Base-by-base conservation (phyloP, 1,140 invertebrate genomes). In the Maniola jurtina region DNA sequence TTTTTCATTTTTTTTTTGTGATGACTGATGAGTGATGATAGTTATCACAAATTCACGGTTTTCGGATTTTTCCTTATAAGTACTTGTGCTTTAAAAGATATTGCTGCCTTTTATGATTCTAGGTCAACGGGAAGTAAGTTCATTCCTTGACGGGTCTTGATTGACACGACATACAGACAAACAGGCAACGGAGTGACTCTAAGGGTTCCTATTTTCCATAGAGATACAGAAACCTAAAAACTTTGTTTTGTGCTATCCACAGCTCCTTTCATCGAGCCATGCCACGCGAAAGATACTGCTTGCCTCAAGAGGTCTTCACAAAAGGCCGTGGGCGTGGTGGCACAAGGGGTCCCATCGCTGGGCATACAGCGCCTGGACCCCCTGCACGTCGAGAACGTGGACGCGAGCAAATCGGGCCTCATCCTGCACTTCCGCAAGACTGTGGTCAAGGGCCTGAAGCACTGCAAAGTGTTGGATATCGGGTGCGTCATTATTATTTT, bases 361-460 rank as follows among this genome's bases (percentile, higher is more conserved):
- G 82, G 76, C 7, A 70, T 91, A 50, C 47, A 62, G 0, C 59
- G 68, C n/a, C 36, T 91, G 68, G 84, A 90, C 70, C 83, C 86
- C 3, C 75, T 88, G 77, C 40, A 14, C 6, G 60, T 91, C n/a
- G 74, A 75, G 0, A 64, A 73, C 9, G 76, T 89, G n/a, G 61
- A 70, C 25, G 75, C 81, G 7, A 68, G 61, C 57, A 73, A 85
- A 55, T 78, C 83, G 0, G 81, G 81, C 0, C 70, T 91, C 0
- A 47, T 71, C 0, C 74, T 90, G 71, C 70, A 82, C 58, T 87
- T 90, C 62, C 82, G 52, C 9, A 82, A 90, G 48, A 84, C 80
- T 0, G 57, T 66, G 0, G 76, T 91, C 6, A 84, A 72, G 34
- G 87, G 86, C 0, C 59, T 87, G 35, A 73, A 73, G 65, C 77